phyloP scores from a whole-genome alignment of 2,113 vertebrate genomes.

The Shinisaurus crocodilurus region DNA sequence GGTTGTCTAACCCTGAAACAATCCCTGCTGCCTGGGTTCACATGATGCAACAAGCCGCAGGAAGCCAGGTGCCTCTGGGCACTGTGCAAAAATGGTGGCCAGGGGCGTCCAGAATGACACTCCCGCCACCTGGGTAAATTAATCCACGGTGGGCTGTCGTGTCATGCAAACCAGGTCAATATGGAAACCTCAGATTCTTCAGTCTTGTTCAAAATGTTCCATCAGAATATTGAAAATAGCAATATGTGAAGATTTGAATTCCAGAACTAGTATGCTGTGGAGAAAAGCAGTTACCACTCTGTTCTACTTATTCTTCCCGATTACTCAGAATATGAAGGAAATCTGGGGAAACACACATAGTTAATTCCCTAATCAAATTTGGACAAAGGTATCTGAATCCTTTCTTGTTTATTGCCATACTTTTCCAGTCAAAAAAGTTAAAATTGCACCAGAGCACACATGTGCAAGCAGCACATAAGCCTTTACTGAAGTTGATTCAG shows the following conservation, averaged over 20 bases:
- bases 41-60: too few relatives aligned
- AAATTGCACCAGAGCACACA: neutral
- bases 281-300: neutral
- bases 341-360: neutral
- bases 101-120: too few relatives aligned
- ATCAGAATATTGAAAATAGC: neutral
- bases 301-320: neutral
- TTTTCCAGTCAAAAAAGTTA: neutral
- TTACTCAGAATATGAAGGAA: neutral
- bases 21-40: too few relatives aligned
- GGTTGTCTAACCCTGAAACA: too few relatives aligned
- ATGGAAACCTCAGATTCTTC: neutral
- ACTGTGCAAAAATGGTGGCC: too few relatives aligned
- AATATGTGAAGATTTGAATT: neutral
- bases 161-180: too few relatives aligned
- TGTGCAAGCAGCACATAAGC: neutral
- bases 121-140: too few relatives aligned
- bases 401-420: neutral
- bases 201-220: neutral
- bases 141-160: too few relatives aligned
- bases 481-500: neutral
- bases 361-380: neutral
- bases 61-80: too few relatives aligned
- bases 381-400: neutral
- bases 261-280: neutral